Base-by-base conservation (phyloP, 2,888 invertebrate genomes). In the Macrosoma leucophasiata region DNA sequence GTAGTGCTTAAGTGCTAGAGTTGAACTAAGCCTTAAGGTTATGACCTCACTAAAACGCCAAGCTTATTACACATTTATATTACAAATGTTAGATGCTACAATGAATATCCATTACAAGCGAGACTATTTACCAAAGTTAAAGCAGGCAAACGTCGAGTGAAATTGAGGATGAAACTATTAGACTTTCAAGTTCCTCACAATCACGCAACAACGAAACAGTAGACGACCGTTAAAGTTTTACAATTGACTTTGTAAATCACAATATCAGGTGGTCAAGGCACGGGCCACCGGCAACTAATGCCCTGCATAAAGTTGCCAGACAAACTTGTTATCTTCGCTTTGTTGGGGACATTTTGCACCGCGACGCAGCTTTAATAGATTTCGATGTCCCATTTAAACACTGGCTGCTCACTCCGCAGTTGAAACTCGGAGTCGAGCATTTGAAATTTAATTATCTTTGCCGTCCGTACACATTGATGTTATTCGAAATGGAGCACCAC, bases 241-340 rank as follows among this genome's bases (percentile, higher is more conserved):
- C 35, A 36, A 34, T 34, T 36, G 29, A 31, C 34, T 40, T 34
- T 33, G 38, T 40, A 45, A 45, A 51, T 48, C 50, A 46, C 30
- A 30, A 33, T 45, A 48, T 39, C 33, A 38, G 44, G 43, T 42
- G 41, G 28, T 28, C 20, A 35, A 35, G 32, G 29, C 29, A 35
- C 41, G 47, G 28, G 33, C 47, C 41, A n/a, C n/a, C n/a, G n/a
- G n/a, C n/a, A n/a, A n/a, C n/a, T n/a, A n/a, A 30, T 30, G 31
- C 34, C 13, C 32, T 28, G 29, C 39, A 41, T 41, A 46, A 44
- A 50, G 41, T 45, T 46, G 18, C 34, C 24, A 14, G 24, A 36
- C 29, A 31, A 55, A 54, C 57, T 53, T 44, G 41, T 58, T 49
- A 47, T 47, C 58, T 57, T 48, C 42, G 29, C 29, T 41, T 45